Evolutionary conservation across 2,888 invertebrate species (phyloP).

Genomic region (Cephus pygmeus): DNA sequence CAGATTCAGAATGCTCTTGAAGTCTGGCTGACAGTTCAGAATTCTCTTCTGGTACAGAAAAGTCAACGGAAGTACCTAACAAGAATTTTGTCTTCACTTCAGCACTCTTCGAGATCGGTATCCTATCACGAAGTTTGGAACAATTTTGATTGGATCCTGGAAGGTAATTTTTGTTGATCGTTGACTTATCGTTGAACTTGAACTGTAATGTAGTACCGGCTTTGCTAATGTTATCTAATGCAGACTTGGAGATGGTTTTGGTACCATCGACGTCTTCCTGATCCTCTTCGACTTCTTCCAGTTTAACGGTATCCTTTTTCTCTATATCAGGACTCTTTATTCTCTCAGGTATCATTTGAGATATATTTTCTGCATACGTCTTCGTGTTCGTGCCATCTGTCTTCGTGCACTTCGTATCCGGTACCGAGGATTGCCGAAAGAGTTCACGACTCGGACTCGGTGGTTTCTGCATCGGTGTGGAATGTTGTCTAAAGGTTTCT

Average conservation of each 20-base stretch:
- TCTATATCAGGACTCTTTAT: conserved; percentile 10
- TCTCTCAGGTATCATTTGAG: conserved; percentile 6
- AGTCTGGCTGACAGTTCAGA: conserved; percentile 29
- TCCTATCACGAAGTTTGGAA: conserved; percentile 10
- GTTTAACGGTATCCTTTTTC: conserved; percentile 26
- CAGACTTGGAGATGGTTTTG: conserved; percentile 70
- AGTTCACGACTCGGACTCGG: conserved; percentile 39
- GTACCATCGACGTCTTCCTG: conserved; percentile 50
- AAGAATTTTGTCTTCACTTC: not conserved
- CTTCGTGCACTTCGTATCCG: conserved; percentile 35
- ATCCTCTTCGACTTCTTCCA: conserved; percentile 34
- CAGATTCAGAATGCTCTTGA: conserved; percentile 36
- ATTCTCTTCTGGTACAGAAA: not conserved
- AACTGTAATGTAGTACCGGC: conserved; percentile 76
- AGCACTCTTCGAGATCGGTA: conserved; percentile 11
- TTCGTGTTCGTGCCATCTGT: conserved; percentile 24
- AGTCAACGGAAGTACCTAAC: not conserved
- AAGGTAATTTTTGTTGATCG: conserved; percentile 54
- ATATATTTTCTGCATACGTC: conserved; percentile 6
- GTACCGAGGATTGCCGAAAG: conserved; percentile 31
- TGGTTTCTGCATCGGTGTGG: conserved; percentile 41
- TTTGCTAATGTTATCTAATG: conserved; percentile 76
- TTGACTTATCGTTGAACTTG: conserved; percentile 67
- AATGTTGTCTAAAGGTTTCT: conserved; percentile 31
- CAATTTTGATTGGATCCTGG: conserved; percentile 51